Percentiles rank a stretch among this genome's conserved stretches.
These are phyloP conservation scores for Ethmia dodecea DNA, from an alignment of 2,888 invertebrate species.

Conservation along the genomic window DNA sequence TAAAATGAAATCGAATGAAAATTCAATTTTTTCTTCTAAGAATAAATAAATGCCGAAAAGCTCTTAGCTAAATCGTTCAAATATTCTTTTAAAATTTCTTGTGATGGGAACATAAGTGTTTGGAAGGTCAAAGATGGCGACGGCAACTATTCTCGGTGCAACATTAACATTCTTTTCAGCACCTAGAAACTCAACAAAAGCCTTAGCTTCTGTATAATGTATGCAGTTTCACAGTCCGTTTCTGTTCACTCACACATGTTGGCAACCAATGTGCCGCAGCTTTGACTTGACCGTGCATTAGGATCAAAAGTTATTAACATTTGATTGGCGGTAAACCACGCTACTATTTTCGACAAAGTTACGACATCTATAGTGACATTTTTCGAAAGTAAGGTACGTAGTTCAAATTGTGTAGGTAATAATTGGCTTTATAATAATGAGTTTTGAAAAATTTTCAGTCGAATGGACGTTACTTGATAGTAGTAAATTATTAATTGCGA, in stretches of 20 bases:
- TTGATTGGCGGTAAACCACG: conserved; percentile 15
- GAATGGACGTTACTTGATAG: conserved; percentile 10
- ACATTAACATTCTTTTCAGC: conserved; percentile 5
- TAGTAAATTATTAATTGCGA: too few species aligned
- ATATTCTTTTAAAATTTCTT: too few species aligned
- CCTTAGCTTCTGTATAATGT: conserved; percentile 14
- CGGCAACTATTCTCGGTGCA: not conserved
- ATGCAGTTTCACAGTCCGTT: conserved; percentile 22
- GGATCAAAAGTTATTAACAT: conserved; percentile 10
- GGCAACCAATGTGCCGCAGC: conserved; percentile 1
- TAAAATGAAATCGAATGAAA: too few species aligned
- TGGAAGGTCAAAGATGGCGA: not conserved
- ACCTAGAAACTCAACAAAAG: conserved; percentile 1
- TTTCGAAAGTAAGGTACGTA: conserved; percentile 29
- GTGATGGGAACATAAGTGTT: not conserved
- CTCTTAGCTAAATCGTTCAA: too few species aligned
- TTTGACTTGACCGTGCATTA: conserved; percentile 9
- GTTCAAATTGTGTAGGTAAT: conserved; percentile 19
- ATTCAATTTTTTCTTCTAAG: too few species aligned
- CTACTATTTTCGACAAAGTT: conserved; percentile 20
- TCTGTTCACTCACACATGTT: conserved; percentile 15
- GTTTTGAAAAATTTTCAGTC: too few species aligned
- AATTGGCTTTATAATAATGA: conserved; percentile 24
- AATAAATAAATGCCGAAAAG: too few species aligned
- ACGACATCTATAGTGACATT: conserved; percentile 37